Evolutionary conservation across 2,113 vertebrate genomes (phyloP).

Genomic region (Ochotona princeps): DNA sequence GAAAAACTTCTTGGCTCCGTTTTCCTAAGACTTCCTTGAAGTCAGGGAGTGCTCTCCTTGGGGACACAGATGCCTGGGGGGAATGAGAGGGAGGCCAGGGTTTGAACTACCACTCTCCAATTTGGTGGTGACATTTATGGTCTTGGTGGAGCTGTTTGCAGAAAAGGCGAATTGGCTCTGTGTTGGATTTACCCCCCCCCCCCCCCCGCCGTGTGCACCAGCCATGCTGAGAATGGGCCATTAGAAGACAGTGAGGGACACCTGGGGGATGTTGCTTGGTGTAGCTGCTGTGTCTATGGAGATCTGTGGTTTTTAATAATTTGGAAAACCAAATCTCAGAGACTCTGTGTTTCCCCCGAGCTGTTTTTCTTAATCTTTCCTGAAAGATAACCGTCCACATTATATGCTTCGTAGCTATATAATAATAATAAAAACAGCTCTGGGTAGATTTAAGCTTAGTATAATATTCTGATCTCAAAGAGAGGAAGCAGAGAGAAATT

Average conservation of each 20-base stretch:
- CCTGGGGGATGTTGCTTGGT: background rate
- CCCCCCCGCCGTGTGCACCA: background rate
- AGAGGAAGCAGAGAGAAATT: constrained; percentile 32
- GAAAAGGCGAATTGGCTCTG: background rate
- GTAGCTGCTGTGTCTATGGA: background rate
- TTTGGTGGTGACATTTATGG: constrained; percentile 19
- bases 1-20: constrained; percentile 62
- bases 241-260: background rate
- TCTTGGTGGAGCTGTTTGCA: constrained; percentile 43
- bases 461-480: background rate
- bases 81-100: constrained; percentile 1
- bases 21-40: constrained; percentile 59
- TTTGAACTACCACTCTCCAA: background rate
- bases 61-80: constrained; percentile 58
- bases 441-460: background rate
- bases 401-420: constrained; percentile 8
- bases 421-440: background rate
- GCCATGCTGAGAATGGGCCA: background rate
- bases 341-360: background rate
- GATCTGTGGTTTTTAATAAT: constrained; percentile 53
- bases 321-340: constrained; percentile 36
- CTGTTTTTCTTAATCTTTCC: constrained; percentile 55
- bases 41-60: background rate
- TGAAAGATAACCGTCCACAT: constrained; percentile 24
- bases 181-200: background rate